phyloP scores from a whole-genome alignment of 2,797 vertebrate species.

The Sebastolobus altivelis region DNA sequence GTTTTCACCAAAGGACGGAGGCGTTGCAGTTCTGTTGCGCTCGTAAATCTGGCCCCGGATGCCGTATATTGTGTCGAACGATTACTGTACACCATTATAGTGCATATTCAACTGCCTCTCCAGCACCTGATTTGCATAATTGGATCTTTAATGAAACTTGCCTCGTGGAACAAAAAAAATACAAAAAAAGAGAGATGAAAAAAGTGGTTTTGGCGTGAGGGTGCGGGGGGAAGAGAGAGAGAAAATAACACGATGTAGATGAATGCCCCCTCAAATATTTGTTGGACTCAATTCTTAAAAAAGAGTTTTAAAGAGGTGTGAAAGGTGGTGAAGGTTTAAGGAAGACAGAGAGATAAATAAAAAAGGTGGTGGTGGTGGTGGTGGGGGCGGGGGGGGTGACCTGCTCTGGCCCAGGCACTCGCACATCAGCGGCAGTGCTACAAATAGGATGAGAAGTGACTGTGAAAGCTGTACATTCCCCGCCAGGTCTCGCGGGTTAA shows the following conservation, averaged over 20 bases:
- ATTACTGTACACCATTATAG: conserved; percentile 91
- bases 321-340: conserved; percentile 20
- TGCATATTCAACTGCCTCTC: conserved; percentile 92
- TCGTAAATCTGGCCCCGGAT: conserved; percentile 92
- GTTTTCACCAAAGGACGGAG: conserved; percentile 91
- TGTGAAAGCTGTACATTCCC: conserved; percentile 91
- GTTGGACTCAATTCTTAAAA: conserved; percentile 73
- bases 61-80: conserved; percentile 91
- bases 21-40: conserved; percentile 91
- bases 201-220: conserved; percentile 46
- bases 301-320: conserved; percentile 9
- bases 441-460: conserved; percentile 91
- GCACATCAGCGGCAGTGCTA: conserved; percentile 88
- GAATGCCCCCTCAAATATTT: conserved; percentile 74
- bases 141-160: conserved; percentile 96
- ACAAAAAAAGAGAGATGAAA: conserved; percentile 62
- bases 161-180: conserved; percentile 89
- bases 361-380: conserved; percentile 73
- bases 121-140: conserved; percentile 95
- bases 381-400: conserved; percentile 68
- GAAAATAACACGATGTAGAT: conserved; percentile 78
- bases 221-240: conserved; percentile 12
- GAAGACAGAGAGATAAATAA: conserved; percentile 49
- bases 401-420: conserved; percentile 73
- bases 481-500: conserved; percentile 90